A percentile compares a stretch with the other conserved stretches of the same genome.
Conservation (phyloP, 2,888 invertebrate genomes). For the Neoascia interrupta region DNA sequence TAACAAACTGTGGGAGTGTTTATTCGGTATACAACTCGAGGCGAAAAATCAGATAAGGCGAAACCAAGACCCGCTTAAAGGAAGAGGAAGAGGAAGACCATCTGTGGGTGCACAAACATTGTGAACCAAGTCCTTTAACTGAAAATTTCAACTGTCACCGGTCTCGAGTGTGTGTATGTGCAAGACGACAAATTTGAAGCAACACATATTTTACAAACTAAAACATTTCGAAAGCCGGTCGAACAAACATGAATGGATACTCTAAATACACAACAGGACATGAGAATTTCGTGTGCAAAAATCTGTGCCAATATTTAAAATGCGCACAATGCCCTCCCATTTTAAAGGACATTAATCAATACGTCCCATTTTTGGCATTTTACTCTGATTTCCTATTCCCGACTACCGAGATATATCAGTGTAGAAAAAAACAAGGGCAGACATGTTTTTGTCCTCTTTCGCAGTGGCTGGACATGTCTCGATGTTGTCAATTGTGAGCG, state of each 20-base stretch:
- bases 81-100: conserved; percentile 19
- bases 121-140: conserved; percentile 8
- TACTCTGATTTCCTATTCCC: conserved; percentile 5
- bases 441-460: conserved; percentile 49
- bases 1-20: too few relatives aligned
- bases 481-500: conserved; percentile 23
- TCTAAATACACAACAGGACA: conserved; percentile 36
- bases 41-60: too few relatives aligned
- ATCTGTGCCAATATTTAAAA: conserved; percentile 62
- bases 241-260: too few relatives aligned
- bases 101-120: conserved; percentile 2
- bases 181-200: background rate
- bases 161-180: too few relatives aligned
- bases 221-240: conserved; percentile 2
- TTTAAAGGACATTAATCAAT: conserved; percentile 60
- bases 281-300: conserved; percentile 5
- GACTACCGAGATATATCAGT: background rate
- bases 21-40: too few relatives aligned
- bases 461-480: conserved; percentile 16
- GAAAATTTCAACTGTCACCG: conserved; percentile 19
- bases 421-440: conserved; percentile 31
- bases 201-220: conserved; percentile 26
- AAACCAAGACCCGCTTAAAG: background rate
- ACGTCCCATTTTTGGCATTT: conserved; percentile 21
- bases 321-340: conserved; percentile 51